Percentiles rank a stretch among this genome's conserved stretches.
phyloP scores from a whole-genome alignment of 1,140 invertebrate genomes.

The Bombus superbus region DNA sequence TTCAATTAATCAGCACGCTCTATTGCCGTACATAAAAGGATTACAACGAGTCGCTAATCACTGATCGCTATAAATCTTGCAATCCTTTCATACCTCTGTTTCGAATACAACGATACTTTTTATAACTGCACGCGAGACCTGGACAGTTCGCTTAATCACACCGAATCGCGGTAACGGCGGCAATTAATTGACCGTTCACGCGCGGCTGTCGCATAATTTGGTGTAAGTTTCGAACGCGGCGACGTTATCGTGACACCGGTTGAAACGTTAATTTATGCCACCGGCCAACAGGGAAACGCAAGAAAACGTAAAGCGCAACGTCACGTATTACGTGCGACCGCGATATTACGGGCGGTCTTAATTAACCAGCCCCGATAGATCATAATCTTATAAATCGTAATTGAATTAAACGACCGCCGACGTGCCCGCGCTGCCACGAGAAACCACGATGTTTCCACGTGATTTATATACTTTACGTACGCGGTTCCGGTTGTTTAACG shows the following conservation, averaged over 20 bases:
- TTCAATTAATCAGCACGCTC: background rate
- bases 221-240: constrained; percentile 21
- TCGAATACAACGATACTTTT: constrained; percentile 17
- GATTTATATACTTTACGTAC: constrained; percentile 50
- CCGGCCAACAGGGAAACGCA: constrained; percentile 24
- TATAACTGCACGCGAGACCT: background rate
- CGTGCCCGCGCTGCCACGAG: background rate
- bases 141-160: background rate
- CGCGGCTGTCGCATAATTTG: constrained; percentile 43
- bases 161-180: background rate
- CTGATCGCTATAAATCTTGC: background rate
- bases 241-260: constrained; percentile 44
- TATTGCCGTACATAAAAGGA: background rate
- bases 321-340: constrained; percentile 4
- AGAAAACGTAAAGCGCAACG: constrained; percentile 28
- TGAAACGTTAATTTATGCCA: constrained; percentile 44
- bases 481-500: constrained; percentile 62
- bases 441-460: constrained; percentile 42
- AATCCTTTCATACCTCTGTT: too few species aligned
- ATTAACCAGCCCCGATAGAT: constrained; percentile 42
- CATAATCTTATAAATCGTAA: constrained; percentile 52
- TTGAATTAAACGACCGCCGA: constrained; percentile 38
- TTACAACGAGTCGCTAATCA: background rate
- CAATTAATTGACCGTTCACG: constrained; percentile 44
- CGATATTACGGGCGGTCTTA: constrained; percentile 32